phyloP scores from a whole-genome alignment of 1,140 invertebrate species.

The Lerema accius region DNA sequence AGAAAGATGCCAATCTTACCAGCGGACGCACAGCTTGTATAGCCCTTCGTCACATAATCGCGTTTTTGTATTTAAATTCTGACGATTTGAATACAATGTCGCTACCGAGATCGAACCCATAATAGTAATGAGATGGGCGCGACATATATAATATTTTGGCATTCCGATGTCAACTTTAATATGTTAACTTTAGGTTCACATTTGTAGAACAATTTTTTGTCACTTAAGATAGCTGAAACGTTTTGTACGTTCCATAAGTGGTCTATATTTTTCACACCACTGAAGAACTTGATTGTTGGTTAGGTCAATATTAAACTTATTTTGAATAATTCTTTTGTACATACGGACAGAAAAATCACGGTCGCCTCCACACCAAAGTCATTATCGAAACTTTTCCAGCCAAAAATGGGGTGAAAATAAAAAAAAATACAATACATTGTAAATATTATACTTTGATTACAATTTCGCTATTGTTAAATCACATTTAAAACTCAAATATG shows the following conservation, averaged over 20 bases:
- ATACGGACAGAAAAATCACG: too few species aligned
- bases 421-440: too few species aligned
- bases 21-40: slow-evolving; percentile 65
- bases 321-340: slow-evolving; percentile 14
- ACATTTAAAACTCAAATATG: background rate
- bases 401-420: too few species aligned
- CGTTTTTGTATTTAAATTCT: slow-evolving; percentile 80
- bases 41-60: slow-evolving; percentile 75
- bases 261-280: slow-evolving; percentile 51
- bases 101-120: slow-evolving; percentile 69
- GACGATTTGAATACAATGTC: slow-evolving; percentile 78
- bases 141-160: slow-evolving; percentile 20
- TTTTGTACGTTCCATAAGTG: slow-evolving; percentile 26
- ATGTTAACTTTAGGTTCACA: background rate
- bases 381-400: too few species aligned
- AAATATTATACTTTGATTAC: too few species aligned
- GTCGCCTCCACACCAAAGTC: too few species aligned
- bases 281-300: slow-evolving; percentile 52
- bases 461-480: too few species aligned
- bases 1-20: slow-evolving; percentile 63
- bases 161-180: slow-evolving; percentile 16
- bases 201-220: background rate
- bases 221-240: slow-evolving; percentile 3
- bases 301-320: slow-evolving; percentile 29
- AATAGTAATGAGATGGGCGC: slow-evolving; percentile 68